Percentiles rank a stretch among this genome's conserved stretches.
These are phyloP conservation scores for Helicoverpa armigera DNA, from an alignment of 1,140 invertebrate species.

Conservation along the genomic window DNA sequence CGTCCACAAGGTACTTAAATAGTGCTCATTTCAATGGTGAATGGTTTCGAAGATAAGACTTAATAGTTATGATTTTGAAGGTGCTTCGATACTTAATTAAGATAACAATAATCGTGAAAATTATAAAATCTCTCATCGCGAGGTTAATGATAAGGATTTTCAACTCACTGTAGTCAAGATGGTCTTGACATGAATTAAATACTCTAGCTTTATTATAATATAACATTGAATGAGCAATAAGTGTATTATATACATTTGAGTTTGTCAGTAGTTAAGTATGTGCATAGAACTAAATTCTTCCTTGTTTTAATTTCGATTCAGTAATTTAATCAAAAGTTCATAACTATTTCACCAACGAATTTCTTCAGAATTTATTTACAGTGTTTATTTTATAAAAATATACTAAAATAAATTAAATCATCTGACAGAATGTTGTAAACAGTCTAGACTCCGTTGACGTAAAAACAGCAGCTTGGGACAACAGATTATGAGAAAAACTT, in stretches of 20 bases:
- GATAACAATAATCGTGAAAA: not conserved
- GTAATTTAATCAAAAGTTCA: too few species aligned
- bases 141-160: not conserved
- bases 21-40: too few species aligned
- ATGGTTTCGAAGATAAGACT: too few species aligned
- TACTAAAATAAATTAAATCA: not conserved
- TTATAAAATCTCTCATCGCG: not conserved
- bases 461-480: not conserved
- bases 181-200: not conserved
- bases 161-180: not conserved
- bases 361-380: too few species aligned
- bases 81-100: not conserved
- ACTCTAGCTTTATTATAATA: not conserved
- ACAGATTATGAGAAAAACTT: not conserved
- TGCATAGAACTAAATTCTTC: too few species aligned
- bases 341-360: too few species aligned
- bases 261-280: too few species aligned
- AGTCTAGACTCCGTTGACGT: not conserved
- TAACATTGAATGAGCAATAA: too few species aligned
- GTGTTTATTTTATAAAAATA: not conserved
- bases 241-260: too few species aligned
- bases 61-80: too few species aligned
- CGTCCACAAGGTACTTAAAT: too few species aligned
- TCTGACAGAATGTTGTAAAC: conserved; percentile 9
- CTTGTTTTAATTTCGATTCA: too few species aligned